Conservation (phyloP, 2,888 invertebrate species). For the Tetropium fuscum region DNA sequence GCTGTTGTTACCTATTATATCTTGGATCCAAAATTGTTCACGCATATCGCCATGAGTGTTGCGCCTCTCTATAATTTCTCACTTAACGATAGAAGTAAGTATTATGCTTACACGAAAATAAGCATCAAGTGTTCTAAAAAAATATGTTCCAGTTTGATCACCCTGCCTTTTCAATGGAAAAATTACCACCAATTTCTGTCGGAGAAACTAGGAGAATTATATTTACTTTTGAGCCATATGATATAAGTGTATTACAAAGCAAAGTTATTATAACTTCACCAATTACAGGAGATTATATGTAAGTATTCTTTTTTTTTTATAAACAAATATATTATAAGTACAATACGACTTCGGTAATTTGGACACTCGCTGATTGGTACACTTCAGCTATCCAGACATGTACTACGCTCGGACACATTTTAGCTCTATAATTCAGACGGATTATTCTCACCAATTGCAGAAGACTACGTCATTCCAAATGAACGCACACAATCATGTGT, state of each 20-base stretch:
- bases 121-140: too few relatives aligned
- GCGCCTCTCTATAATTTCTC: too few relatives aligned
- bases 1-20: too few relatives aligned
- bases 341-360: background rate
- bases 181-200: slow-evolving; percentile 31
- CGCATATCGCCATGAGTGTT: too few relatives aligned
- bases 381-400: too few relatives aligned
- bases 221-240: slow-evolving; percentile 56
- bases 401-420: too few relatives aligned
- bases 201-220: slow-evolving; percentile 44
- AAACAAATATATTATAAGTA: background rate
- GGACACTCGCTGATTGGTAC: background rate
- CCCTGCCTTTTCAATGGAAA: slow-evolving; percentile 46
- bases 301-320: slow-evolving; percentile 37
- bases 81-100: too few relatives aligned
- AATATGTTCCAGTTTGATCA: slow-evolving; percentile 53
- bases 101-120: too few relatives aligned
- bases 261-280: slow-evolving; percentile 52
- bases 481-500: too few relatives aligned
- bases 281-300: slow-evolving; percentile 58
- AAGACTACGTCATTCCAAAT: too few relatives aligned
- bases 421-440: background rate
- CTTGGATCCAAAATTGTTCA: too few relatives aligned
- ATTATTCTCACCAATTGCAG: too few relatives aligned
- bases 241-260: slow-evolving; percentile 52